Evolutionary conservation across 2,888 invertebrate species (phyloP).

Genomic region (Acholoe squamosa): DNA sequence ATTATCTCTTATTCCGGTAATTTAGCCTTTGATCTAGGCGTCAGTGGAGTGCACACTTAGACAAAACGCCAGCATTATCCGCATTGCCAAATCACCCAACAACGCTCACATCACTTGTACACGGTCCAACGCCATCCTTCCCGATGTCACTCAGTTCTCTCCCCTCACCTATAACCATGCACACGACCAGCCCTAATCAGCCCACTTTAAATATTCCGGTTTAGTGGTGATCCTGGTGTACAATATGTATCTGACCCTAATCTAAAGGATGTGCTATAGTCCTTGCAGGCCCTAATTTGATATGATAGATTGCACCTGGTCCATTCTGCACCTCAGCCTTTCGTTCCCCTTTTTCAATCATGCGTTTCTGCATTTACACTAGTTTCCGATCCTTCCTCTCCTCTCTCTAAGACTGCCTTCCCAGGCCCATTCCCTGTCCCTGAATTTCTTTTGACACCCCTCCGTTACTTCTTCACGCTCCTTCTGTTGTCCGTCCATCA

Average conservation of each 20-base stretch:
- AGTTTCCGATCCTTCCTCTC: background rate
- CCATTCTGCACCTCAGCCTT: too few relatives aligned
- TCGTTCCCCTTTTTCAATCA: background rate
- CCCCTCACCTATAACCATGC: background rate
- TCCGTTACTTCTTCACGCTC: background rate
- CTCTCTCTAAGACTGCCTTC: background rate
- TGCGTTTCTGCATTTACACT: background rate
- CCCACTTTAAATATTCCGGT: too few relatives aligned
- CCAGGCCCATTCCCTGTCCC: background rate
- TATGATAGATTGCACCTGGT: too few relatives aligned
- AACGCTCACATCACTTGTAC: background rate
- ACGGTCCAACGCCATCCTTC: background rate
- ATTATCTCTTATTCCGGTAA: conserved; percentile 37
- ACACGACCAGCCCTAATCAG: too few relatives aligned
- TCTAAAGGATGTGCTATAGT: too few relatives aligned
- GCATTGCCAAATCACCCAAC: background rate
- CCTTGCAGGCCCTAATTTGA: too few relatives aligned
- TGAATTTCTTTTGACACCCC: background rate
- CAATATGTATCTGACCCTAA: too few relatives aligned
- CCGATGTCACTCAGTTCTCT: background rate
- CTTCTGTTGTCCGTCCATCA: conserved; percentile 26
- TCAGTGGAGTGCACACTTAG: conserved; percentile 41
- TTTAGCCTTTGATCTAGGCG: conserved; percentile 56
- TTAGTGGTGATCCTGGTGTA: too few relatives aligned
- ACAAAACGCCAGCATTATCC: background rate